Evolutionary conservation across 1,140 invertebrate species (phyloP).

Genomic region (Zaprionus tsacasi): DNA sequence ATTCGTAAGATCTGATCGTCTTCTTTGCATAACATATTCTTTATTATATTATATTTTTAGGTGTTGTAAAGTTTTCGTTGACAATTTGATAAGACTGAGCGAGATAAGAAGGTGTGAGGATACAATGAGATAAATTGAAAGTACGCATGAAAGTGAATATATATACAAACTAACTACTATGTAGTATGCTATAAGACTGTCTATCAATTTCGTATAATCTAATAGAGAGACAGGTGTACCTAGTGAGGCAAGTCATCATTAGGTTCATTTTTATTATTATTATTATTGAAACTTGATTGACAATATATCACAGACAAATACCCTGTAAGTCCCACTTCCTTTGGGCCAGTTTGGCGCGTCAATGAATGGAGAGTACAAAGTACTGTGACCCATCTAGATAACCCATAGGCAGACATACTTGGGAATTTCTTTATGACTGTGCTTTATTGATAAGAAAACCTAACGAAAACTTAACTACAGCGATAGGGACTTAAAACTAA

Average conservation of each 20-base stretch:
- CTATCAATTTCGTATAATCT: background rate
- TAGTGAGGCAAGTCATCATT: background rate
- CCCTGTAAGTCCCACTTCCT: background rate
- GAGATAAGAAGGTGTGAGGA: slow-evolving; percentile 1
- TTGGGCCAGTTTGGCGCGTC: too few species aligned
- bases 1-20: slow-evolving; percentile 10
- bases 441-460: slow-evolving; percentile 15
- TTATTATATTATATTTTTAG: background rate
- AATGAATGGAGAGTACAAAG: background rate
- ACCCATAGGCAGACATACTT: background rate
- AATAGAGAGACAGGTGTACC: background rate
- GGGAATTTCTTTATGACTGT: background rate
- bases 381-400: slow-evolving; percentile 1
- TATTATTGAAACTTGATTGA: slow-evolving; percentile 20
- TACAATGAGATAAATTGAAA: background rate
- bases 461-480: slow-evolving; percentile 30
- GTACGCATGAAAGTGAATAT: background rate
- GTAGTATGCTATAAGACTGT: background rate
- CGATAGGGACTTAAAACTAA: slow-evolving; percentile 24
- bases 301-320: background rate
- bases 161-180: background rate
- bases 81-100: slow-evolving; percentile 20
- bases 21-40: background rate
- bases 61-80: slow-evolving; percentile 2
- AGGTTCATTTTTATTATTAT: background rate